phyloP scores from a whole-genome alignment of 2,888 invertebrate genomes.

The Rhagonycha fulva region DNA sequence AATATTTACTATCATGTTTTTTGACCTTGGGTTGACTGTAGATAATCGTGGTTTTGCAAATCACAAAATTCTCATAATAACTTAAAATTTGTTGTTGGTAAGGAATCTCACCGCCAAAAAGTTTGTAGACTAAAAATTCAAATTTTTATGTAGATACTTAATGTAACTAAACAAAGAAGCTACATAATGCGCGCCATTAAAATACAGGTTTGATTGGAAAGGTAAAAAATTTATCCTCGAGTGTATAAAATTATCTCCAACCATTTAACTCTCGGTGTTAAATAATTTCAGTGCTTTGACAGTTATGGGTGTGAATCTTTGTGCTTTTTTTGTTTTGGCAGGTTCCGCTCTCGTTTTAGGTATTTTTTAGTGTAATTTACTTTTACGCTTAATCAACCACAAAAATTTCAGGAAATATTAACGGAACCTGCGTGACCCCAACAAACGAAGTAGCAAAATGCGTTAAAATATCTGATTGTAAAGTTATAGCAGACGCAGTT shows the following conservation, averaged over 20 bases:
- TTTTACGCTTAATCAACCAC: neutral
- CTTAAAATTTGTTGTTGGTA: neutral
- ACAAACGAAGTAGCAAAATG: constrained; percentile 7
- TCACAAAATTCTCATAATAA: neutral
- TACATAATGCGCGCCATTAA: neutral
- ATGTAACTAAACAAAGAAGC: neutral
- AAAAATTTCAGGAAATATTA: constrained; percentile 4
- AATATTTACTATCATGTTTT: neutral
- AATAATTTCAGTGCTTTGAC: neutral
- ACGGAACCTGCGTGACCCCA: neutral
- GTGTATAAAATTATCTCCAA: neutral
- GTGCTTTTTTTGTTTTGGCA: neutral
- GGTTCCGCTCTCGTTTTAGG: neutral
- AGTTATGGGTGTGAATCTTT: neutral
- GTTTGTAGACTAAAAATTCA: neutral
- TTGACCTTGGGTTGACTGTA: neutral
- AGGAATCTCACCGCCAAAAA: neutral
- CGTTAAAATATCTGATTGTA: neutral
- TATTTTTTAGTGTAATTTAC: neutral
- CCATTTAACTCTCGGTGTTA: neutral
- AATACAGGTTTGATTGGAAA: neutral
- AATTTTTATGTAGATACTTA: neutral
- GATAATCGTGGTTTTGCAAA: neutral
- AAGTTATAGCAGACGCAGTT: neutral
- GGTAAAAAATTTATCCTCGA: neutral